phyloP scores from a whole-genome alignment of 2,113 vertebrate genomes.

The Cricetomys ansorgei region DNA sequence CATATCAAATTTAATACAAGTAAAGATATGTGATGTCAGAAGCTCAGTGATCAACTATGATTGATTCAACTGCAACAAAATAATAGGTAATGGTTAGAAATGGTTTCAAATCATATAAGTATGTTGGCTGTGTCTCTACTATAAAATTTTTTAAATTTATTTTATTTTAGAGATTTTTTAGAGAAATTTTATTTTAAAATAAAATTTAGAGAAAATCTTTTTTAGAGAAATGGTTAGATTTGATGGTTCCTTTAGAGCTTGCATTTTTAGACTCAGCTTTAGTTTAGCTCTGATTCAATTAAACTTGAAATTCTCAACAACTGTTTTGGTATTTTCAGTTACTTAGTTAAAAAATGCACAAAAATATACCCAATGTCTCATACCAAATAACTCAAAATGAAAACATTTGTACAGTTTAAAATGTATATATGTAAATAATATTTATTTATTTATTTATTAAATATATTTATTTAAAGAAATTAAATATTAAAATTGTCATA shows the following conservation, averaged over 20 bases:
- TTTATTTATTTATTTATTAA: too few species aligned
- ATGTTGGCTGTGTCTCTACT: not conserved
- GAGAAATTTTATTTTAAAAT: too few species aligned
- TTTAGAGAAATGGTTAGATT: too few species aligned
- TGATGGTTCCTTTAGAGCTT: not conserved
- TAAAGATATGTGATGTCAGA: not conserved
- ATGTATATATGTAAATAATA: not conserved
- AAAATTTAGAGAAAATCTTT: too few species aligned
- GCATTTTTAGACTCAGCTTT: not conserved
- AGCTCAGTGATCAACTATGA: not conserved
- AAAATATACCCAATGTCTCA: constrained; percentile 70
- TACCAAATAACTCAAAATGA: constrained; percentile 62
- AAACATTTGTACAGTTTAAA: constrained; percentile 52
- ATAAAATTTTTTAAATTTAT: not conserved
- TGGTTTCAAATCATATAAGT: not conserved
- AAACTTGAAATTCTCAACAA: constrained; percentile 1
- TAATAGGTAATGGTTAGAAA: not conserved
- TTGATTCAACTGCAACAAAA: not conserved
- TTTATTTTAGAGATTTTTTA: not conserved
- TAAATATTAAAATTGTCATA: not conserved
- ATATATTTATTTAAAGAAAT: not conserved
- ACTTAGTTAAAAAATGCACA: constrained; percentile 80
- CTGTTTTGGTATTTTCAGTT: constrained; percentile 46
- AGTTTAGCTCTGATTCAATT: not conserved
- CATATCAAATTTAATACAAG: not conserved